Base-by-base conservation (phyloP, 1,140 invertebrate genomes). In the Drosophila neocordata region DNA sequence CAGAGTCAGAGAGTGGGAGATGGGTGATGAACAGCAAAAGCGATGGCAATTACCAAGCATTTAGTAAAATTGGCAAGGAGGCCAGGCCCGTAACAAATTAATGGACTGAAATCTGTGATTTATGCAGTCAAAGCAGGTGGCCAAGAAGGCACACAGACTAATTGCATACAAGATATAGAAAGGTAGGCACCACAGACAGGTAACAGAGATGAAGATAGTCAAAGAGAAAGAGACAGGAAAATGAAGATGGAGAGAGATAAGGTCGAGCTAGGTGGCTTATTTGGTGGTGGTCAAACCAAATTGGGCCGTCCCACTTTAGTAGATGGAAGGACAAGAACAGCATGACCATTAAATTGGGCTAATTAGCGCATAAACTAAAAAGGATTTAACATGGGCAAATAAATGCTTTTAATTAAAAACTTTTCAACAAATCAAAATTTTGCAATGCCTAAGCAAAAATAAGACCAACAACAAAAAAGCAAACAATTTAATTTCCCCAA, bases 401-500 rank as follows among this genome's bases (percentile, higher is more conserved):
- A 57, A 56, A 18, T 72, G 48, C 22, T 63, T 70, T 65, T 65
- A 55, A 65, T 72, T 72, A 48, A 53, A 65, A 65, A 41, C 48
- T 31, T 62, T 48, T 53, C 18, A 35, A 51, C 7, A 55, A 65
- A 37, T 60, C 18, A 7, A 58, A 64, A 62, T 52, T 34, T 48
- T 58, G 37, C 59, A 63, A 55, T 38, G 34, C 41, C 52, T 35
- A 38, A 51, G 56, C 51, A 63, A 31, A 27, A 71, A 74, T 13
- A 44, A 44, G 1, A 44, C 65, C 18, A 34, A 58, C 6, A 62
- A 44, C 37, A 41, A 18, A 34, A 35, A 4, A 31, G n/a, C 51
- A 66, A 63, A 67, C 73, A 75, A 75, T 67, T 60, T 63, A 67
- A 75, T 67, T 63, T 66, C 59, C 59, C 53, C 34, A 22, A 60